Conservation (phyloP, 1,140 invertebrate species). For the Drosophila elegans region DNA sequence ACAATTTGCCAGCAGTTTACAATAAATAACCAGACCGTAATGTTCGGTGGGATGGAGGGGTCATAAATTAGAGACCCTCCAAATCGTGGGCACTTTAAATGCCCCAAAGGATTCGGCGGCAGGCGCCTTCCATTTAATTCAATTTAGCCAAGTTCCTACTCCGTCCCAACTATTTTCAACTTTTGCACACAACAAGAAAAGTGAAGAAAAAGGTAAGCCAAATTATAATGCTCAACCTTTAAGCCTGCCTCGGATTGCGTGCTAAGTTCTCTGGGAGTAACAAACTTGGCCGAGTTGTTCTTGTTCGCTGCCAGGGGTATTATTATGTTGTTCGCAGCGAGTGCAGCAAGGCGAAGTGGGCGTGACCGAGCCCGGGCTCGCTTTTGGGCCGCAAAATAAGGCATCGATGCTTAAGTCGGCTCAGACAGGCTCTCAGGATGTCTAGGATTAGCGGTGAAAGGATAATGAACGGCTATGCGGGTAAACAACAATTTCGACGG, state of each 20-base stretch:
- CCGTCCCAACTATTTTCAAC: conserved; percentile 65
- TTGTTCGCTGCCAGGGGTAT: conserved; percentile 50
- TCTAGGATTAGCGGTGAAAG: conserved; percentile 37
- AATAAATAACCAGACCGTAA: conserved; percentile 68
- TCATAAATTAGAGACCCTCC: conserved; percentile 61
- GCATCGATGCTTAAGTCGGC: conserved; percentile 7
- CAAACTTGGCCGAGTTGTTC: conserved; percentile 58
- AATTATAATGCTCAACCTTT: conserved; percentile 83
- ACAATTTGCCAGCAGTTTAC: conserved; percentile 61
- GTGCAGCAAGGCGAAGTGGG: conserved; percentile 37
- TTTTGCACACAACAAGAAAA: conserved; percentile 38
- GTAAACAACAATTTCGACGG: conserved; percentile 6
- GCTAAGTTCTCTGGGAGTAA: conserved; percentile 69
- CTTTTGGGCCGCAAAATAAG: conserved; percentile 5
- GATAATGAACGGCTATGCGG: conserved; percentile 27
- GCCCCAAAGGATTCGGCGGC: conserved; percentile 18
- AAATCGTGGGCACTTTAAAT: conserved; percentile 37
- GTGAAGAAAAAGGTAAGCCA: conserved; percentile 60
- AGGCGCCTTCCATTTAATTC: conserved; percentile 69
- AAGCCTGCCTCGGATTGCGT: conserved; percentile 75
- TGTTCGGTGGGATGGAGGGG: conserved; percentile 3
- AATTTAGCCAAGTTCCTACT: conserved; percentile 61
- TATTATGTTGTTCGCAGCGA: conserved; percentile 66
- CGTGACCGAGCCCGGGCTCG: conserved; percentile 21
- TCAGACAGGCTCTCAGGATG: conserved; percentile 23